phyloP scores from a whole-genome alignment of 2,888 invertebrate species.

The Lottia gigantea region DNA sequence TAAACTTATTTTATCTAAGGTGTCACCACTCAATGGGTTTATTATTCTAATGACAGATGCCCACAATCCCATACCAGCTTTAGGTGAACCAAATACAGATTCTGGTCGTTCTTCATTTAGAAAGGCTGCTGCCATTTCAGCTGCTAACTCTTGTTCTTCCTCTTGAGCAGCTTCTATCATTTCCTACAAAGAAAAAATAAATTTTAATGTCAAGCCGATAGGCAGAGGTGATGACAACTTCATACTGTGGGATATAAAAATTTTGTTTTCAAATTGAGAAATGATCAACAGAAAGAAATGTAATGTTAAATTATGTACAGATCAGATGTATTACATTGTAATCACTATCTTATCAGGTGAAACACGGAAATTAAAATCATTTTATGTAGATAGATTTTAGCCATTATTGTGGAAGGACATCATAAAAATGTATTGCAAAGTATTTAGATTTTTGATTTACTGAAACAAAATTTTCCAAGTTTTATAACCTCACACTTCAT shows the following conservation, averaged over 20 bases:
- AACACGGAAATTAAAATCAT: conserved; percentile 3
- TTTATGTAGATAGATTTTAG: not conserved
- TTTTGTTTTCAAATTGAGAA: too few relatives aligned
- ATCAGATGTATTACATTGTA: not conserved
- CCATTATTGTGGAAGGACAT: too few relatives aligned
- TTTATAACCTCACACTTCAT: too few relatives aligned
- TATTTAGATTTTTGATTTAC: too few relatives aligned
- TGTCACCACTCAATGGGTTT: conserved; percentile 77
- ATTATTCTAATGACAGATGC: conserved; percentile 76
- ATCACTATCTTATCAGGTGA: not conserved
- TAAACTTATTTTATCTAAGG: conserved; percentile 76
- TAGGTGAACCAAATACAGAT: conserved; percentile 92
- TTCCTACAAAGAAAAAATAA: conserved; percentile 68
- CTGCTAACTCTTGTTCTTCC: conserved; percentile 93
- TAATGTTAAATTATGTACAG: not conserved
- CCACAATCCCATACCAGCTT: conserved; percentile 95
- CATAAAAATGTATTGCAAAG: too few relatives aligned
- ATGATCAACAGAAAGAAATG: too few relatives aligned
- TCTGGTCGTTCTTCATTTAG: conserved; percentile 94
- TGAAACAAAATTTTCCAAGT: too few relatives aligned
- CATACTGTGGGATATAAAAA: too few relatives aligned
- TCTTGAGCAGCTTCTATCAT: conserved; percentile 97
- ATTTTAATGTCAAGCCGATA: too few relatives aligned
- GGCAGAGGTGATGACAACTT: too few relatives aligned
- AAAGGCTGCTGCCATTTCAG: conserved; percentile 97